These are phyloP conservation scores for Pitangus sulphuratus DNA, from an alignment of 2,797 vertebrate species.

Conservation along the genomic window DNA sequence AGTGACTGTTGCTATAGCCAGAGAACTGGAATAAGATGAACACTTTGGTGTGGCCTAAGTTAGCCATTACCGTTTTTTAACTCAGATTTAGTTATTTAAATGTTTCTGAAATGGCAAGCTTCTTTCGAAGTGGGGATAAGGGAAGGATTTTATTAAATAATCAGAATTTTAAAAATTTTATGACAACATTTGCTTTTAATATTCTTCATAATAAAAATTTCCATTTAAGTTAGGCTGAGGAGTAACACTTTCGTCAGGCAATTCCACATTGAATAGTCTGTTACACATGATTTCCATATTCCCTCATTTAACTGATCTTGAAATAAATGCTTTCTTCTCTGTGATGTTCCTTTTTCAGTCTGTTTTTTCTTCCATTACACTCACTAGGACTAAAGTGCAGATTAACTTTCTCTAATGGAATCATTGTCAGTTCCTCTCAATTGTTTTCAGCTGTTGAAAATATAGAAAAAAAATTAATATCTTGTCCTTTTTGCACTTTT, in stretches of 20 bases:
- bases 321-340: not conserved
- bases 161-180: not conserved
- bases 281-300: not conserved
- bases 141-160: not conserved
- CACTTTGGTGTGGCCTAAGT: not conserved
- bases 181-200: not conserved
- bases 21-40: not conserved
- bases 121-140: not conserved
- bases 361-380: not conserved
- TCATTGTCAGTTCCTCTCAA: not conserved
- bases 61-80: not conserved
- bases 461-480: fast-evolving
- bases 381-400: not conserved
- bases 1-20: not conserved
- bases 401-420: not conserved
- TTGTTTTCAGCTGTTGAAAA: not conserved
- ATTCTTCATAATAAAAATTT: not conserved
- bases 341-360: not conserved
- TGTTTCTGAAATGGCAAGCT: not conserved
- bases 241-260: not conserved
- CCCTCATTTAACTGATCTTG: not conserved
- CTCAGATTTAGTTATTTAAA: not conserved
- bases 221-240: not conserved
- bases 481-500: not conserved
- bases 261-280: not conserved